phyloP scores from a whole-genome alignment of 2,113 vertebrate genomes.

The Gallinago media region DNA sequence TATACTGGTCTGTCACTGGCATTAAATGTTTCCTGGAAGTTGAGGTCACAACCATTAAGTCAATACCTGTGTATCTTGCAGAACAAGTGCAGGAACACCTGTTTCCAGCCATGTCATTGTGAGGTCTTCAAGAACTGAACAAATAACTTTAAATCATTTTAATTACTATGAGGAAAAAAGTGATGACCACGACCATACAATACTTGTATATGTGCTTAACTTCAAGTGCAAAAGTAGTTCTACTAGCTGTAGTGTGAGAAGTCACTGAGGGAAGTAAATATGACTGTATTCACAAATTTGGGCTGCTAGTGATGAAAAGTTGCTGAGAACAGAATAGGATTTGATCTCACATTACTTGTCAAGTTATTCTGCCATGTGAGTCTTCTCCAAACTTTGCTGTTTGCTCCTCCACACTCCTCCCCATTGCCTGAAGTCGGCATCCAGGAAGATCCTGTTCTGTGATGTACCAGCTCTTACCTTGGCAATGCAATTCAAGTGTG shows the following conservation, averaged over 20 bases:
- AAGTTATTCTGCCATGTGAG: neutral
- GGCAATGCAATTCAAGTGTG: neutral
- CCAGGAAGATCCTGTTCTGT: neutral
- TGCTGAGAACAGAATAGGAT: neutral
- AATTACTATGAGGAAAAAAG: neutral
- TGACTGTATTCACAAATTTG: neutral
- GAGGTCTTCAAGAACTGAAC: neutral
- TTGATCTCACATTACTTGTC: neutral
- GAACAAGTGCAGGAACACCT: neutral
- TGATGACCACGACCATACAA: neutral
- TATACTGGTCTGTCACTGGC: neutral
- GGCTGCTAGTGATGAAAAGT: neutral
- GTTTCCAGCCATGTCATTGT: neutral
- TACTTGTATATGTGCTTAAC: neutral
- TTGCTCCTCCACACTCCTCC: accelerated
- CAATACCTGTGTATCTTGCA: neutral
- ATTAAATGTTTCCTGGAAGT: neutral
- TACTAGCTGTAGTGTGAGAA: neutral
- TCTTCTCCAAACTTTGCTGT: neutral
- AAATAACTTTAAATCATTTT: neutral
- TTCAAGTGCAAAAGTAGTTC: neutral
- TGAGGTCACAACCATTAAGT: neutral
- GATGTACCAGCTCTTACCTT: neutral
- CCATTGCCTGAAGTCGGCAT: neutral
- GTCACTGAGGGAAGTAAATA: neutral